These are phyloP conservation scores for Sinohyriopsis cumingii DNA, from an alignment of 2,888 invertebrate genomes.

Conservation along the genomic window DNA sequence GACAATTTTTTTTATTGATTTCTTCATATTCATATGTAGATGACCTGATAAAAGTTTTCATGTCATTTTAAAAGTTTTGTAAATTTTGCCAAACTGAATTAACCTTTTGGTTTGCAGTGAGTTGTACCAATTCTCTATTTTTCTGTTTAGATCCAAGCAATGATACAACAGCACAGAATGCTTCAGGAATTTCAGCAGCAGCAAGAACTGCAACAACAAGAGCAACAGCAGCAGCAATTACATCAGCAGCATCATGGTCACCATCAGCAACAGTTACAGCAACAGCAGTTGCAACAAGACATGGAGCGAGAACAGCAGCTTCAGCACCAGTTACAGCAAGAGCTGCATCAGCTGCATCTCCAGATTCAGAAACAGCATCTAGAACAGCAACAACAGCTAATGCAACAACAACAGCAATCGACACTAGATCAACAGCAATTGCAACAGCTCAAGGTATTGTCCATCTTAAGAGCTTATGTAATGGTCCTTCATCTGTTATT, in stretches of 20 bases:
- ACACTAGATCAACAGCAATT: conserved; percentile 27
- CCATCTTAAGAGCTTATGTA: conserved; percentile 5
- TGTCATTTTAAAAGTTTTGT: no score
- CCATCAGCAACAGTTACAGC: conserved; percentile 28
- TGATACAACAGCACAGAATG: conserved; percentile 42
- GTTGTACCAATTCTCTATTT: not conserved
- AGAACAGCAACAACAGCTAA: conserved; percentile 31
- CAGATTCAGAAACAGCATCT: conserved; percentile 22
- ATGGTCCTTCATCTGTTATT: not conserved
- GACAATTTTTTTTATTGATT: no score
- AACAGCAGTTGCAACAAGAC: conserved; percentile 28
- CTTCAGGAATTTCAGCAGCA: conserved; percentile 47
- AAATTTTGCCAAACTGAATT: no score
- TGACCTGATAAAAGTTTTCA: no score
- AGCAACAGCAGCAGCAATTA: conserved; percentile 34
- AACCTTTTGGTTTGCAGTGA: not conserved
- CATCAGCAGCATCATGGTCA: conserved; percentile 34
- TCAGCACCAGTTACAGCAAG: conserved; percentile 37
- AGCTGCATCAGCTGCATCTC: conserved; percentile 34
- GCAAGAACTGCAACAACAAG: conserved; percentile 39
- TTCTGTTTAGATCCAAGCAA: conserved; percentile 37
- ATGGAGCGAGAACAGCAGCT: conserved; percentile 31
- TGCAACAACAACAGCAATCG: conserved; percentile 25
- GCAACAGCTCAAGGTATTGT: conserved; percentile 23
- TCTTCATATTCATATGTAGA: no score